Base-by-base conservation (phyloP, 92 coral and sea anemone genomes). In the Zoanthus solanderi region DNA sequence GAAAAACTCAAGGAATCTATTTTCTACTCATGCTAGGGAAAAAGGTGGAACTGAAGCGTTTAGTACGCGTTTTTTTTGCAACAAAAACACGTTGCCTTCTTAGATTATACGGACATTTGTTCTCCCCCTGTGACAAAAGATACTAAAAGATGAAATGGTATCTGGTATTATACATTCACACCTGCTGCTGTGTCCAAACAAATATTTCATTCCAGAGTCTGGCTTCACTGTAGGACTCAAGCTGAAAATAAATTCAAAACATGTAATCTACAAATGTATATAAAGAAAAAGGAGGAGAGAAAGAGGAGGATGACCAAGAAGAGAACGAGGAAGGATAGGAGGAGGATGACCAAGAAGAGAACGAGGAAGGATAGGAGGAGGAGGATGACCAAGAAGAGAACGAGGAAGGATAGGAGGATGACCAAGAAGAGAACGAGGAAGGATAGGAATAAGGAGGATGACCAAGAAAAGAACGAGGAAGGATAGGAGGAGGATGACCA, bases 171-270 rank as follows among this genome's bases (percentile, higher is more conserved):
- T 34, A 34, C 42, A 30, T n/a, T 30, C 86, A 44, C 83, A 94
- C 98, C 66, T 80, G 91, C 83, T 87, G 84, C 54, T 94, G 94
- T 5, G 98, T 73, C 95, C 95, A 94, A 60, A 75, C 57, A 53
- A 94, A 94, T 50, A 94, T 60, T 23, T 92, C 90, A 88, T 91
- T 92, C 98, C 98, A 94, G 71, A 94, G 90, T 61, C 92, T 90
- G 13, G 93, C 95, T 87, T 94, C 98, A 72, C 78, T 79, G 73
- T 89, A 87, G 48, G 94, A 90, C 76, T 94, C 98, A 18, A 94
- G 93, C 98, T 94, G 76, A 42, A 52, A 75, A 7, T 9, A 15
- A 86, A 67, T 1, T 57, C n/a, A 76, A 71, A 5, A 50, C 8
- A 6, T 50, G 8, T 50, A 10, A 50, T 50, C 54, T 50, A 6